phyloP scores from a whole-genome alignment of 2,888 invertebrate species.

The Iphiclides podalirius region DNA sequence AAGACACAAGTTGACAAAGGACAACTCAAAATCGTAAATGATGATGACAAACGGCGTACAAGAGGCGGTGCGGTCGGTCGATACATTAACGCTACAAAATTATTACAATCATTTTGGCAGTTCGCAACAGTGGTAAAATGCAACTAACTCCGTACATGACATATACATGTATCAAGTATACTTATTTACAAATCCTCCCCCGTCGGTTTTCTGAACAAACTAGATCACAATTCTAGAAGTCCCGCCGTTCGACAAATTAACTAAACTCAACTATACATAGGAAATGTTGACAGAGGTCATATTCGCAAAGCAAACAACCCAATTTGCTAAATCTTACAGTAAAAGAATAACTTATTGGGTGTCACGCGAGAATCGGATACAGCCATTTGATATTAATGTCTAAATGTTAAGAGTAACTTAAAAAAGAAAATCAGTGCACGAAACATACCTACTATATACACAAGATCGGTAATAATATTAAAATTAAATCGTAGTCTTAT shows the following conservation, averaged over 20 bases:
- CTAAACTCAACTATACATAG: conserved; percentile 53
- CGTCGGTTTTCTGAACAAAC: conserved; percentile 38
- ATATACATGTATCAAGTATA: conserved; percentile 64
- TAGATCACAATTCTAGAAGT: conserved; percentile 44
- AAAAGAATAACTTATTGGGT: conserved; percentile 49
- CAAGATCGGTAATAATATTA: conserved; percentile 51
- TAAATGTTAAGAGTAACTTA: conserved; percentile 60
- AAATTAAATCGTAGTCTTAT: conserved; percentile 50
- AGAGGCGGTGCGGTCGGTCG: conserved; percentile 33
- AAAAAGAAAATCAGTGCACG: conserved; percentile 71
- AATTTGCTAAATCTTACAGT: conserved; percentile 47
- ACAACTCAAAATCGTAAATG: too few species aligned
- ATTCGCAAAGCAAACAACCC: conserved; percentile 47
- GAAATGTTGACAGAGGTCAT: conserved; percentile 37
- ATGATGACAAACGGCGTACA: too few species aligned
- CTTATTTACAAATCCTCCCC: conserved; percentile 52
- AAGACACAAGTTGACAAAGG: too few species aligned
- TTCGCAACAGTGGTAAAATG: conserved; percentile 78
- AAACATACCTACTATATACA: conserved; percentile 71
- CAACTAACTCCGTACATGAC: conserved; percentile 64
- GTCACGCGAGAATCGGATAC: conserved; percentile 54
- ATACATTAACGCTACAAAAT: conserved; percentile 55
- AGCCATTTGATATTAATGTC: conserved; percentile 63
- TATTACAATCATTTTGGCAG: conserved; percentile 77
- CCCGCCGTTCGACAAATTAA: conserved; percentile 41